phyloP scores from a whole-genome alignment of 2,113 vertebrate species.

The Corydoras sp. region DNA sequence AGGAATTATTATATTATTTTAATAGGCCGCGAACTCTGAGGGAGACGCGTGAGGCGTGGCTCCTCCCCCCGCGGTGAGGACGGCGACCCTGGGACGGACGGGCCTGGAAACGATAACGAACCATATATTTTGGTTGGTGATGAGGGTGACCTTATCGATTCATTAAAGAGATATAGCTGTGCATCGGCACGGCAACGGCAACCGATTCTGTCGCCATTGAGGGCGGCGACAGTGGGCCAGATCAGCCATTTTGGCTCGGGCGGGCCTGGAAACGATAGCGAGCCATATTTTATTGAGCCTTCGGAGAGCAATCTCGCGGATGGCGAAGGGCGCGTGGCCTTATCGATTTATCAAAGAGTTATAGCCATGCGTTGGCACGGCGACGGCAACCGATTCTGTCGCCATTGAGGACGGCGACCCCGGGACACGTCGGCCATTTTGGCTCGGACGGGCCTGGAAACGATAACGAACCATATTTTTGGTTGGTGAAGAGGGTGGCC shows the following conservation, averaged over 20 bases:
- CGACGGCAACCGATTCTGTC: slow-evolving; percentile 59
- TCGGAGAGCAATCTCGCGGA: slow-evolving; percentile 70
- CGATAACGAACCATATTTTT: slow-evolving; percentile 68
- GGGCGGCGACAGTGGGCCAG: too few species aligned
- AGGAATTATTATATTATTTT: too few species aligned
- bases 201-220: neutral
- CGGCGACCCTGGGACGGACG: slow-evolving; percentile 16
- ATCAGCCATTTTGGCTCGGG: slow-evolving; percentile 37
- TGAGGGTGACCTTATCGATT: slow-evolving; percentile 67
- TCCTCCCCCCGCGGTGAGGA: neutral
- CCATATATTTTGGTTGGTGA: slow-evolving; percentile 65
- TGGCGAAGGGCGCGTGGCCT: slow-evolving; percentile 57
- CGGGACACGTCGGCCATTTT: slow-evolving; percentile 1
- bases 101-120: slow-evolving; percentile 59
- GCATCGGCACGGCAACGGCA: neutral
- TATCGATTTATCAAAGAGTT: slow-evolving; percentile 69
- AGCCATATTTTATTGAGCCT: slow-evolving; percentile 71
- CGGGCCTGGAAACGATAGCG: slow-evolving; percentile 58
- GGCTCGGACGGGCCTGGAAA: slow-evolving; percentile 51
- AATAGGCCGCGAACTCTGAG: slow-evolving; percentile 55
- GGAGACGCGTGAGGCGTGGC: slow-evolving; percentile 61
- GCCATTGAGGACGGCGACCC: neutral
- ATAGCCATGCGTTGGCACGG: slow-evolving; percentile 59
- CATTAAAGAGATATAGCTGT: slow-evolving; percentile 60
- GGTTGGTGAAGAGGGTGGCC: slow-evolving; percentile 60